Conservation (phyloP, 2,113 vertebrate genomes). For the Nothoprocta pentlandii region DNA sequence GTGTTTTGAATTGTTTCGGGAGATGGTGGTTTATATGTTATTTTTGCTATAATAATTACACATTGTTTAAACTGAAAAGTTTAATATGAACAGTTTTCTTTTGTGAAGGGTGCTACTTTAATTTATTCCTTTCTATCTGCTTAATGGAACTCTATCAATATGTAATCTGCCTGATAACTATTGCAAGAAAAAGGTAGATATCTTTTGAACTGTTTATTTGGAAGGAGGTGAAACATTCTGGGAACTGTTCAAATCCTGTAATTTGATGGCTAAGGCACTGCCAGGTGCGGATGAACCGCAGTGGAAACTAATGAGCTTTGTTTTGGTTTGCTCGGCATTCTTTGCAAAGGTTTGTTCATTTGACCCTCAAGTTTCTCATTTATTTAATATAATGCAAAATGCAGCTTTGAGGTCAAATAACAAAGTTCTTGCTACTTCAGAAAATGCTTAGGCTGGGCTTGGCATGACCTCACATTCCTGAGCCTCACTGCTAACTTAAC, state of each 20-base stretch:
- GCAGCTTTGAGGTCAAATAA: background rate
- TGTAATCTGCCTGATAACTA: background rate
- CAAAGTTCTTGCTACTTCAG: background rate
- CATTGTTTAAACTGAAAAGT: constrained; percentile 1
- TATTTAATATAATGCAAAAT: background rate
- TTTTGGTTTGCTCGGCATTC: background rate
- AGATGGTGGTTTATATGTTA: background rate
- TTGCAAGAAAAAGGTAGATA: background rate
- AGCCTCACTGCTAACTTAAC: background rate
- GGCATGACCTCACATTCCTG: background rate
- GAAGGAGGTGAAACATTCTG: background rate
- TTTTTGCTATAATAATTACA: background rate
- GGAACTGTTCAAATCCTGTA: background rate
- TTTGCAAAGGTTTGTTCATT: background rate
- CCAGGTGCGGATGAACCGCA: background rate
- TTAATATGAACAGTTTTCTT: background rate
- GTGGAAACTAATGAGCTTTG: background rate
- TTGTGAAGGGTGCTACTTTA: constrained; percentile 13
- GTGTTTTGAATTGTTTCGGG: background rate
- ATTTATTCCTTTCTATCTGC: background rate
- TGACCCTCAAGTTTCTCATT: background rate
- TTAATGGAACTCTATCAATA: background rate
- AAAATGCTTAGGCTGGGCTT: background rate
- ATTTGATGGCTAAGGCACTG: background rate
- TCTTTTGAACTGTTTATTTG: constrained; percentile 7